Base-by-base conservation (phyloP, 2,888 invertebrate genomes). In the Epistrophe eligans region DNA sequence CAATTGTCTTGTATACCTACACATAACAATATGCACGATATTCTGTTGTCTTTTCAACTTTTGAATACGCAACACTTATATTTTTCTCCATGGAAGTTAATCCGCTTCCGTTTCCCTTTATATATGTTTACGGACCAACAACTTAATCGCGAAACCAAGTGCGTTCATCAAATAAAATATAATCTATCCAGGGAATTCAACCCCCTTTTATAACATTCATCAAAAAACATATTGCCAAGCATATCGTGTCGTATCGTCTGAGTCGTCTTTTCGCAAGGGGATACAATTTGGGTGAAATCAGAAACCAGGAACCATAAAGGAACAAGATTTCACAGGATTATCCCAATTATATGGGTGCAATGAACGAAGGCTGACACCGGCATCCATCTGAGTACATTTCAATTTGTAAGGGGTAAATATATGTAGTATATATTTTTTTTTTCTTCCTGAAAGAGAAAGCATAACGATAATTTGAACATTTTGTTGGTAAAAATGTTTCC, bases 241-340 rank as follows among this genome's bases (percentile, higher is more conserved):
- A 32, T 82, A 62, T 40, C 38, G 40, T 19, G 52, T 70, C 6
- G 52, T 40, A 28, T 70, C 40, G 24, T 72, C 58, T 72, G 58
- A 67, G 66, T 48, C 35, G 15, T 48, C 64, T 72, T 55, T 50
- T 32, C 66, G 24, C 77, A 83, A 74, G 71, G 76, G 79, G 79
- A 64, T 79, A 76, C 9, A 67, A 79, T 64, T 79, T 67, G 45
- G 71, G 77, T 88, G 88, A 88, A 88, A 87, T 85, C 88, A 88
- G 87, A 87, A 87, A 82, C 82, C 88, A 83, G 83, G 84, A 88
- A 84, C 84, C 88, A 88, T 84, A 88, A 88, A 88, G 84, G 88
- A 88, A 84, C 84, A 88, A 84, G 84, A 88, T 88, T 84, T 84
- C 80, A 88, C 48, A 57, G 82, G 88, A 88, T 88, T 88, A 88